phyloP scores from a whole-genome alignment of 2,888 invertebrate species.

The Acleris laterana region DNA sequence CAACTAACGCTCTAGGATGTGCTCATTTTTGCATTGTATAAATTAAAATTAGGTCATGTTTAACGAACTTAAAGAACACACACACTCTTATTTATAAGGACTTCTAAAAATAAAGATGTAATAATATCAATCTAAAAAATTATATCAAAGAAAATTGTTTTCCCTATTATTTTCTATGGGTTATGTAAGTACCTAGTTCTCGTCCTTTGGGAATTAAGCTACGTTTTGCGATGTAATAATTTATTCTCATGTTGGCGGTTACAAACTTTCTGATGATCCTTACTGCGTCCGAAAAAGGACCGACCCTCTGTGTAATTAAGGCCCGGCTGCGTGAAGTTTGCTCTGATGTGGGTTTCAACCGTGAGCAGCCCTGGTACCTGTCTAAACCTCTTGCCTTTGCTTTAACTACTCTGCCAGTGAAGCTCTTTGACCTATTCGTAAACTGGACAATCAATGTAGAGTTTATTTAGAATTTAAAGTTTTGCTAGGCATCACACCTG shows the following conservation, averaged over 20 bases:
- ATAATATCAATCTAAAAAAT: too few species aligned
- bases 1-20: too few species aligned
- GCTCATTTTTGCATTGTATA: too few species aligned
- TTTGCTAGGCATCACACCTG: too few species aligned
- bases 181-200: background rate
- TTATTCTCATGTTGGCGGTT: slow-evolving; percentile 44
- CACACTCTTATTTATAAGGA: too few species aligned
- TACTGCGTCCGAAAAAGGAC: slow-evolving; percentile 58
- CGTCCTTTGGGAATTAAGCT: background rate
- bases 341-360: slow-evolving; percentile 70
- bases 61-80: too few species aligned
- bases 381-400: slow-evolving; percentile 14
- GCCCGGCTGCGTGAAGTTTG: slow-evolving; percentile 67
- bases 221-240: background rate
- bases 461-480: background rate
- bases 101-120: too few species aligned
- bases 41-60: too few species aligned
- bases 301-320: slow-evolving; percentile 69
- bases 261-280: slow-evolving; percentile 62
- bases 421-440: background rate
- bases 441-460: background rate
- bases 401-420: background rate
- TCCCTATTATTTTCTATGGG: too few species aligned
- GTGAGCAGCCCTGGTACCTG: slow-evolving; percentile 45
- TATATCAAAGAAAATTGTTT: too few species aligned